These are phyloP conservation scores for Eunapius fragilis DNA, from an alignment of 37 sponge, comb jelly and placozoan species.

Conservation along the genomic window DNA sequence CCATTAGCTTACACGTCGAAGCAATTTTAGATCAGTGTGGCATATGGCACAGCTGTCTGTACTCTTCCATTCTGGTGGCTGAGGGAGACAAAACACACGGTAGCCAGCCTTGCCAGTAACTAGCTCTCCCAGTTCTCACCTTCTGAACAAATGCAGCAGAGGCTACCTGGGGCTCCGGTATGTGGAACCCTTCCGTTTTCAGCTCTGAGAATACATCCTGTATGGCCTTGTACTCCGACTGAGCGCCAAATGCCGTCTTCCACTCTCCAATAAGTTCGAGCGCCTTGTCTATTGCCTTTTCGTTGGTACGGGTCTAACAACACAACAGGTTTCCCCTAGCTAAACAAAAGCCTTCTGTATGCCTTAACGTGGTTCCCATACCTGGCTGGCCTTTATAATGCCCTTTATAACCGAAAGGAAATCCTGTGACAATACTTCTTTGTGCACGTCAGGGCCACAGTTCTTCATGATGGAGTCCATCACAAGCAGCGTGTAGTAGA, in stretches of 20 bases:
- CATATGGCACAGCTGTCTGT: conserved; percentile 66
- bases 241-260: conserved; percentile 80
- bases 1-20: not conserved
- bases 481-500: conserved; percentile 75
- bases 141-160: conserved; percentile 68
- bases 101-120: no score
- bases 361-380: not conserved
- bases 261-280: conserved; percentile 86
- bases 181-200: conserved; percentile 72
- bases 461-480: conserved; percentile 93
- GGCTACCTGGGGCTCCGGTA: conserved; percentile 73
- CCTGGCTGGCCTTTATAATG: conserved; percentile 53
- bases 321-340: not conserved
- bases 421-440: conserved; percentile 79
- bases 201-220: conserved; percentile 70
- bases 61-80: conserved; percentile 62
- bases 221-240: conserved; percentile 63
- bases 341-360: not conserved
- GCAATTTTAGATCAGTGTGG: not conserved
- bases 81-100: not conserved
- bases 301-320: not conserved
- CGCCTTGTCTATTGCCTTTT: conserved; percentile 66
- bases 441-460: conserved; percentile 79
- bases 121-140: not conserved
- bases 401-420: conserved; percentile 79